Evolutionary conservation across 2,888 invertebrate species (phyloP).

Genomic region (Trissoscelio sp.): DNA sequence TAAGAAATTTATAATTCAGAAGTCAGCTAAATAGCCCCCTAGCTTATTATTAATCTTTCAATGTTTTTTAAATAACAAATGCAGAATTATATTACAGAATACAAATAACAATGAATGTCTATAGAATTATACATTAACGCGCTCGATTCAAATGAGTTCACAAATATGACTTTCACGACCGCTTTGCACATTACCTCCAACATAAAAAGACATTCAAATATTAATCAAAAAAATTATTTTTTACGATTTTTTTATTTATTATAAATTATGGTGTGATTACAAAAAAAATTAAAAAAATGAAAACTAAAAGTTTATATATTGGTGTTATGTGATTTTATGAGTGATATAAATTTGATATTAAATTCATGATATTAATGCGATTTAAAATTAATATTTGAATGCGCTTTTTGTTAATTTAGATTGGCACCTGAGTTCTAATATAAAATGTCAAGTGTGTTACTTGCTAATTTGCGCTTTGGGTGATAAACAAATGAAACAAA

Average conservation of each 20-base stretch:
- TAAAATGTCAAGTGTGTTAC: constrained; percentile 4
- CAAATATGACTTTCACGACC: neutral
- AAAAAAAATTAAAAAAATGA: too few relatives aligned
- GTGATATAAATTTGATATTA: constrained; percentile 18
- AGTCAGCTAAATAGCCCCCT: too few relatives aligned
- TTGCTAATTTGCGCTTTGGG: constrained; percentile 28
- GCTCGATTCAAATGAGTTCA: neutral
- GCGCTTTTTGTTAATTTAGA: constrained; percentile 6
- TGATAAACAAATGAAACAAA: constrained; percentile 30
- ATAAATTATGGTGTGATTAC: too few relatives aligned
- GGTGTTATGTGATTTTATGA: too few relatives aligned
- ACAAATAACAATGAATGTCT: too few relatives aligned
- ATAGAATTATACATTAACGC: constrained; percentile 25
- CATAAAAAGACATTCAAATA: constrained; percentile 16
- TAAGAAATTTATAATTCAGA: too few relatives aligned
- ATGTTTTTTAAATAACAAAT: too few relatives aligned
- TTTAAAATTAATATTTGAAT: constrained; percentile 16
- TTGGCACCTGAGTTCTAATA: constrained; percentile 18
- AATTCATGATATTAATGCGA: constrained; percentile 5
- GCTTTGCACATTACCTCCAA: neutral
- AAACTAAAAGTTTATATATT: too few relatives aligned
- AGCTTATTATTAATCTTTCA: too few relatives aligned
- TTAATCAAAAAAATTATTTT: too few relatives aligned
- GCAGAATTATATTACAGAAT: too few relatives aligned
- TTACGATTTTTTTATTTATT: too few relatives aligned